These are phyloP conservation scores for Phoenicopterus ruber DNA, from an alignment of 2,113 vertebrate genomes.

Conservation along the genomic window DNA sequence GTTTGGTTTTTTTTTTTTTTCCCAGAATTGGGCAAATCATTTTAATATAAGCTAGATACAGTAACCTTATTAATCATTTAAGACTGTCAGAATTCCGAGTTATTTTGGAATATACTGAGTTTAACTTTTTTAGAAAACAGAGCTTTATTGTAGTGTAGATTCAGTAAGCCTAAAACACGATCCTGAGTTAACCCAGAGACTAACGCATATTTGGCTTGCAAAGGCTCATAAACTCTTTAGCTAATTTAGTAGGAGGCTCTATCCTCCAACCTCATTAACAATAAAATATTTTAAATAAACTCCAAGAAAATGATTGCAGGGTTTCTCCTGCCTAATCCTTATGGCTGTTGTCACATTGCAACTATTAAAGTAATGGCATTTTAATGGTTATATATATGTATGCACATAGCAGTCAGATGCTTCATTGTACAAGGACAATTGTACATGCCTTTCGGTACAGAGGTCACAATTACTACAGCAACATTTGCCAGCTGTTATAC, in stretches of 20 bases:
- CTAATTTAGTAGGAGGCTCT: not conserved
- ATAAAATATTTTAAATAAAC: conserved; percentile 28
- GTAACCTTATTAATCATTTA: not conserved
- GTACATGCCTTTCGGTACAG: not conserved
- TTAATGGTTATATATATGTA: not conserved
- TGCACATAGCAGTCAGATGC: not conserved
- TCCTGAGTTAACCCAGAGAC: not conserved
- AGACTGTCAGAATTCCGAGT: not conserved
- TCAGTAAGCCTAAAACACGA: not conserved
- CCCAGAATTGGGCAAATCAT: not conserved
- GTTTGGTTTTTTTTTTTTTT: not conserved
- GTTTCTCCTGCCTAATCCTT: not conserved
- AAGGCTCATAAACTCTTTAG: conserved; percentile 28
- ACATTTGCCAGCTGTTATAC: not conserved
- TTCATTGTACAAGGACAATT: not conserved
- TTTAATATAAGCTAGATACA: not conserved
- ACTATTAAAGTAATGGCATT: not conserved
- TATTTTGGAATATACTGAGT: not conserved
- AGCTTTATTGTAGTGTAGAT: not conserved
- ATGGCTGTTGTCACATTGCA: not conserved
- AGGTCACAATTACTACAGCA: not conserved
- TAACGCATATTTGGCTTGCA: not conserved
- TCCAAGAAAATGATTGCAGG: not conserved
- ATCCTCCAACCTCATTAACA: not conserved
- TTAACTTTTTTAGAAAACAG: not conserved